Evolutionary conservation across 1,140 invertebrate genomes (phyloP), one percentile per base, ranked within the genome.

Genomic region (Gonatopus flavifemur): DNA sequence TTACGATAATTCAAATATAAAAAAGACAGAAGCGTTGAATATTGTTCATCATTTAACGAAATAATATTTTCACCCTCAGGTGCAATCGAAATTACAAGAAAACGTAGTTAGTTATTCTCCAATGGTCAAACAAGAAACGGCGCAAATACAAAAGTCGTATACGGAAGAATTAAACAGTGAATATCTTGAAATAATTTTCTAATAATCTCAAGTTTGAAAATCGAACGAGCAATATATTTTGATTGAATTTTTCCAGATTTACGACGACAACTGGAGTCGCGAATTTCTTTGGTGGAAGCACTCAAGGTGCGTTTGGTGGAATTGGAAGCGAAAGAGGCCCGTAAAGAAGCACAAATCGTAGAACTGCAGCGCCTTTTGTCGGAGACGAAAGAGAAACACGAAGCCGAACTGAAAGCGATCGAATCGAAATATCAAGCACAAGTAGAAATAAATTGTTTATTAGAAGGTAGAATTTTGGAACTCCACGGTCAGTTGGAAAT

Each of bases 361-460:
- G 80, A 82, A 37, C 66, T 80, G 49, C 75, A 79, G 61, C 74
- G 78, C 10, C 64, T 76, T n/a, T 52, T 81, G 19, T 72, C 77
- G 33, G 71, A 76, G 40, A 75, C 78, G 9, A 79, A 79, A 25
- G 81, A 81, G 46, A 76, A 79, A 50, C 74, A 80, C 56, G 79
- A 78, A 43, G 73, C 75, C 6, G 77, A 81, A 43, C 62, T 81
- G 25, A 69, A 83, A 67, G 82, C 86, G 3, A 77, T 89, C 2
- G 86, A 87, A 59, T 86, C 85, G 33, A 90, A 90, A 66, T 90
- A 89, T 65, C 79, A 82, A 40, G 81, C 83, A 5, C 83, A 89
- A 56, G 81, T 85, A 58, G 77, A 82, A 20, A 84, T 88, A 21
- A 87, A 86, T 67, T 76, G 86, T 47, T 77, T 83, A 28, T 72